Evolutionary conservation across 2,888 invertebrate genomes (phyloP).

Genomic region (Plebejus anna): DNA sequence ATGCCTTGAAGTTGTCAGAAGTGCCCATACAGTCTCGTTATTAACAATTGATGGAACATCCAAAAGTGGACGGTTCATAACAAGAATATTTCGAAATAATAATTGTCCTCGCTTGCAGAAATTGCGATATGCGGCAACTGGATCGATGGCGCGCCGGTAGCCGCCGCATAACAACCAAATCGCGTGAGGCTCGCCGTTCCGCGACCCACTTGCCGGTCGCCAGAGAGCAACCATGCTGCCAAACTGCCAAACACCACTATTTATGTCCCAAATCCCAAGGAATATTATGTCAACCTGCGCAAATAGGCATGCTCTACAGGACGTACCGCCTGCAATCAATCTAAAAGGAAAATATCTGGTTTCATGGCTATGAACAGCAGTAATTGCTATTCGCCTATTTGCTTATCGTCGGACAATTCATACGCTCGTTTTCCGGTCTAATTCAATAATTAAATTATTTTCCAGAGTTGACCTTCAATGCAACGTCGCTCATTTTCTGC

Average conservation of each 20-base stretch:
- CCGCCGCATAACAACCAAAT: slow-evolving; percentile 37
- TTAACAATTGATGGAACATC: not conserved
- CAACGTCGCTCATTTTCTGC: not conserved
- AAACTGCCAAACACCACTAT: slow-evolving; percentile 10
- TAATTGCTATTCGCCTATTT: not conserved
- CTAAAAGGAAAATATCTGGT: not conserved
- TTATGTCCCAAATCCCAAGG: not conserved
- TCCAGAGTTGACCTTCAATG: not conserved
- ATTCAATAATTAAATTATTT: not conserved
- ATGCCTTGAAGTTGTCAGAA: not conserved
- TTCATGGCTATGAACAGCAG: not conserved
- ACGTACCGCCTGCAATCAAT: not conserved
- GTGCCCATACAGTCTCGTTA: not conserved
- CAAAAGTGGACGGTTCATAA: not conserved
- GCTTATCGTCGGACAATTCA: not conserved
- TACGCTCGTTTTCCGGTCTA: not conserved
- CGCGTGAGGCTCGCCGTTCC: slow-evolving; percentile 33
- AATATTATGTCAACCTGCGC: not conserved
- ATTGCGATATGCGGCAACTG: not conserved
- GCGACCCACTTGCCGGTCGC: slow-evolving; percentile 32
- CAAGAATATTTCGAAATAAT: not conserved
- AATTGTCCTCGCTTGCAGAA: not conserved
- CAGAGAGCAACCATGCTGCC: not conserved
- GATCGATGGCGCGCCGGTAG: slow-evolving; percentile 35
- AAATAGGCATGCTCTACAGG: not conserved